Percentiles rank a stretch among this genome's conserved stretches.
Conservation (phyloP, 2,797 vertebrate species). For the Mastacembelus armatus region DNA sequence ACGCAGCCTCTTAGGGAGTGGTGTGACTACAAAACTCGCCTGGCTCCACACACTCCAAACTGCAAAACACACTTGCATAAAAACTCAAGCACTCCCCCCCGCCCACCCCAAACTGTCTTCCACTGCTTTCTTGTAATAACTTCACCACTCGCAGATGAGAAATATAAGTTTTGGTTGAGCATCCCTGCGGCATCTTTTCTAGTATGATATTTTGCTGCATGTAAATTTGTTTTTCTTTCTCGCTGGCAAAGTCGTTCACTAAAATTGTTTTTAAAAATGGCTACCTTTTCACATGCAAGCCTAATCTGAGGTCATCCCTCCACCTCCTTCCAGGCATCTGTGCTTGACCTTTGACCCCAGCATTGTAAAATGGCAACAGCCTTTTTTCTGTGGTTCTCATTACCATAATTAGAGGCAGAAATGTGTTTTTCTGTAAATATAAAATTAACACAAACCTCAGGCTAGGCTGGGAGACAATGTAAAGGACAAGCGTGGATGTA, state of each 20-base stretch:
- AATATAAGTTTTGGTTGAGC: slow-evolving; percentile 54
- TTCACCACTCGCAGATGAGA: slow-evolving; percentile 47
- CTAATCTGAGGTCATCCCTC: slow-evolving; percentile 37
- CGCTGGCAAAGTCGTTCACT: slow-evolving; percentile 31
- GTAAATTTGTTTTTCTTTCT: slow-evolving; percentile 29
- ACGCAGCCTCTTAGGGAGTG: slow-evolving; percentile 76
- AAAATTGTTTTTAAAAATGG: slow-evolving; percentile 23
- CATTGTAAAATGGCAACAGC: slow-evolving; percentile 19
- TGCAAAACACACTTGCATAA: slow-evolving; percentile 54
- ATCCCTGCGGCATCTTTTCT: slow-evolving; percentile 46
- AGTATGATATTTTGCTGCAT: slow-evolving; percentile 31
- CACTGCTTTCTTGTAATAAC: slow-evolving; percentile 59
- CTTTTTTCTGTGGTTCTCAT: slow-evolving; percentile 40
- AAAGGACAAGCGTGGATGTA: slow-evolving; percentile 52
- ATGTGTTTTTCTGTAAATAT: slow-evolving; percentile 36
- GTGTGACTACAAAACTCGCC: slow-evolving; percentile 71
- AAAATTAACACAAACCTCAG: slow-evolving; percentile 42
- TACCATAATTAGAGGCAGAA: slow-evolving; percentile 67
- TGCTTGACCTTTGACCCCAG: slow-evolving; percentile 59
- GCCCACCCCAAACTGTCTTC: too few species aligned
- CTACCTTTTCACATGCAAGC: slow-evolving; percentile 21
- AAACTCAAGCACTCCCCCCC: slow-evolving; percentile 31
- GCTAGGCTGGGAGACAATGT: slow-evolving; percentile 36
- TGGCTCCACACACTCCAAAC: slow-evolving; percentile 41
- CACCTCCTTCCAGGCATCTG: slow-evolving; percentile 41